Conservation (phyloP, 2,888 invertebrate genomes). For the Diachrysia chrysitis region DNA sequence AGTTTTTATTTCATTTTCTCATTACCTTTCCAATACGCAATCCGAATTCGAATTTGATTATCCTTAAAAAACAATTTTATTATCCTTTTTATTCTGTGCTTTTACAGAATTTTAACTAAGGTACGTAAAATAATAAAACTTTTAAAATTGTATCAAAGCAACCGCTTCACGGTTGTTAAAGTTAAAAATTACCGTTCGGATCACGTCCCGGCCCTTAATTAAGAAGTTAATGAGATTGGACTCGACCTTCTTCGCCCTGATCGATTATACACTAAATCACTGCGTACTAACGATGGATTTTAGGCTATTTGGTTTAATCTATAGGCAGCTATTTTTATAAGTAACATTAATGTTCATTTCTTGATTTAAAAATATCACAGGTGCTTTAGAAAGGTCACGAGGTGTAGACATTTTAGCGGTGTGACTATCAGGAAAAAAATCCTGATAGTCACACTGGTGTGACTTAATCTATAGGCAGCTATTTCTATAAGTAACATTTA, state of each 20-base stretch:
- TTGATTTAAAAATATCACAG: too few relatives aligned
- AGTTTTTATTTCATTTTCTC: slow-evolving; percentile 8
- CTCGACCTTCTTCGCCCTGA: slow-evolving; percentile 72
- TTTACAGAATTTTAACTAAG: slow-evolving; percentile 47
- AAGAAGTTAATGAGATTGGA: slow-evolving; percentile 83
- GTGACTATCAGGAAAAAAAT: too few relatives aligned
- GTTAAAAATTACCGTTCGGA: slow-evolving; percentile 71
- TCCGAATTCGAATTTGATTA: slow-evolving; percentile 29
- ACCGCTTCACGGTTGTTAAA: slow-evolving; percentile 50
- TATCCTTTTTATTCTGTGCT: slow-evolving; percentile 43
- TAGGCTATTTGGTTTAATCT: not conserved
- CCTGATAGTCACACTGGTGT: too few relatives aligned
- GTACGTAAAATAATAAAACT: slow-evolving; percentile 56
- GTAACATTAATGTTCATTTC: too few relatives aligned
- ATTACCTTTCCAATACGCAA: slow-evolving; percentile 21
- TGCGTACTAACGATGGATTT: slow-evolving; percentile 56
- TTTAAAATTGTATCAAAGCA: slow-evolving; percentile 55
- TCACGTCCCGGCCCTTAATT: slow-evolving; percentile 83
- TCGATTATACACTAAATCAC: slow-evolving; percentile 72
- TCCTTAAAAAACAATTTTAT: slow-evolving; percentile 43
- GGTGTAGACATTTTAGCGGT: too few relatives aligned
- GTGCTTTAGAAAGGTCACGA: too few relatives aligned
- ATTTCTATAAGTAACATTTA: too few relatives aligned
- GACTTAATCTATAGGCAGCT: too few relatives aligned
- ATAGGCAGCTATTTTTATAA: too few relatives aligned